Conservation (phyloP, 2,888 invertebrate genomes). For the Microplitis deprimator region DNA sequence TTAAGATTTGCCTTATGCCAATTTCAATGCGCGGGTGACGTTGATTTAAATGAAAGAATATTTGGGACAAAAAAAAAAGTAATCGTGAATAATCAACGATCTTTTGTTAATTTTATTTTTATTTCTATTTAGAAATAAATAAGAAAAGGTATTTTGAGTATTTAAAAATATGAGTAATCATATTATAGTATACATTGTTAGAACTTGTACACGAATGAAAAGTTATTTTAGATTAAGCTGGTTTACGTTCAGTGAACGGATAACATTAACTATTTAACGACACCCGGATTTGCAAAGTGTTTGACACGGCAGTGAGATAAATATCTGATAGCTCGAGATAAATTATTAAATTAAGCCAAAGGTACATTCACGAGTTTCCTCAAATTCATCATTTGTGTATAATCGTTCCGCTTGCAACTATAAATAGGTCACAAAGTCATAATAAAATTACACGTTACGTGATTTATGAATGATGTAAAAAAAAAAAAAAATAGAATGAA, state of each 20-base stretch:
- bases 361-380: not conserved
- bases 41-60: conserved; percentile 60
- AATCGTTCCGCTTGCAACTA: not conserved
- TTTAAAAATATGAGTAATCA: not conserved
- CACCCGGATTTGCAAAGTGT: conserved; percentile 23
- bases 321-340: conserved; percentile 16
- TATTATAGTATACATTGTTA: not conserved
- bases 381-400: conserved; percentile 9
- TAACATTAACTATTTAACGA: conserved; percentile 18
- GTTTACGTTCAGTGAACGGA: conserved; percentile 8
- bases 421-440: conserved; percentile 11
- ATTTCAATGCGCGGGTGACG: conserved; percentile 65
- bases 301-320: conserved; percentile 21
- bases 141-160: not conserved
- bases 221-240: not conserved
- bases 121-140: not conserved
- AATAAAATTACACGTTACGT: not conserved
- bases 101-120: conserved; percentile 12
- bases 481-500: not conserved
- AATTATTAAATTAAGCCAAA: conserved; percentile 19
- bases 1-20: conserved; percentile 69
- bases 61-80: conserved; percentile 45
- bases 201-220: not conserved
- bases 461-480: conserved; percentile 3
- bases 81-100: conserved; percentile 34